Percentiles rank a stretch among this genome's conserved stretches.
Evolutionary conservation across 2,113 vertebrate species (phyloP).

Genomic region (Alethe castanea): DNA sequence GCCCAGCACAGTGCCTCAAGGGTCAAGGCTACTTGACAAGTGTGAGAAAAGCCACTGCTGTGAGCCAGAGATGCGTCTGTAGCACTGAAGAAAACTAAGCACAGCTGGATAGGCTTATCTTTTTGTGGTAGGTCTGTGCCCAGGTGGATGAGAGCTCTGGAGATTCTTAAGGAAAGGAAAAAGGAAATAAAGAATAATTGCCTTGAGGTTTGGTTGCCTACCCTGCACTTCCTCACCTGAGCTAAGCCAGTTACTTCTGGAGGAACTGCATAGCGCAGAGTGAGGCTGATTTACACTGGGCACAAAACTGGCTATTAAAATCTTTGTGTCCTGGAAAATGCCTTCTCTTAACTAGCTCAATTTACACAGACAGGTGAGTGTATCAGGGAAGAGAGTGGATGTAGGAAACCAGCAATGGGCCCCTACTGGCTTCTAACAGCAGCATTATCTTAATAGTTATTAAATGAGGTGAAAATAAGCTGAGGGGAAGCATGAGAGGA

Average conservation of each 20-base stretch:
- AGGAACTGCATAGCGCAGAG: background rate
- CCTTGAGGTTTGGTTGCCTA: background rate
- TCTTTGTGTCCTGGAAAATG: conserved; percentile 12
- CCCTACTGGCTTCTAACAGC: conserved; percentile 35
- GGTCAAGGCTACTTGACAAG: background rate
- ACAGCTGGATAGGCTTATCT: background rate
- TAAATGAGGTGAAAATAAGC: conserved; percentile 52
- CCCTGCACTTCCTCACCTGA: background rate
- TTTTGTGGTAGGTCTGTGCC: background rate
- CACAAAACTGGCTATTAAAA: background rate
- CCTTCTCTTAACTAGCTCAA: background rate
- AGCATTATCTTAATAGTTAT: conserved; percentile 47
- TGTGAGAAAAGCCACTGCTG: background rate
- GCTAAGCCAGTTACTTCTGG: background rate
- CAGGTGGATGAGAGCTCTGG: background rate
- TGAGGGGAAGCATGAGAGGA: background rate
- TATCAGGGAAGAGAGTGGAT: background rate
- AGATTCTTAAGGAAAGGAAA: background rate
- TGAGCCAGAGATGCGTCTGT: background rate
- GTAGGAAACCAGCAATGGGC: background rate
- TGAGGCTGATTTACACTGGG: background rate
- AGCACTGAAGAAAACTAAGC: background rate
- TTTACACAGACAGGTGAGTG: background rate
- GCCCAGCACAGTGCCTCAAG: background rate
- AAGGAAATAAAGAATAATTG: background rate